These are phyloP conservation scores for Cavia porcellus DNA, from an alignment of 2,113 vertebrate genomes.

Conservation along the genomic window DNA sequence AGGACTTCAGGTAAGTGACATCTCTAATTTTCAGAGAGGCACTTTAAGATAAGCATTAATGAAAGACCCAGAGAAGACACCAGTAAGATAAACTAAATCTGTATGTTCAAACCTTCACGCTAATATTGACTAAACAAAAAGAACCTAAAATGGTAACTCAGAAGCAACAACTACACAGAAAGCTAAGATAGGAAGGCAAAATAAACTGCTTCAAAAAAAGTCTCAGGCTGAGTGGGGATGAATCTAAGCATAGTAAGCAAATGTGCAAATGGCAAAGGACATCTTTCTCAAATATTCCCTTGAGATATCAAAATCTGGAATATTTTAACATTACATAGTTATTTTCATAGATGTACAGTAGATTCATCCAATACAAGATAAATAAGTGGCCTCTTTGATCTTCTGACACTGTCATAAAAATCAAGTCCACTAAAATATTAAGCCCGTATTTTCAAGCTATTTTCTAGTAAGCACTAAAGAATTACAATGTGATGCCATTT, in stretches of 20 bases:
- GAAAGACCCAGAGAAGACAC: not conserved
- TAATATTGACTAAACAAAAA: slow-evolving; percentile 25
- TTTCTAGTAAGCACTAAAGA: slow-evolving; percentile 73
- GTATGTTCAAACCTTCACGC: not conserved
- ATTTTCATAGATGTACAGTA: slow-evolving; percentile 28
- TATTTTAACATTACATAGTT: not conserved
- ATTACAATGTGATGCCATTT: slow-evolving; percentile 81
- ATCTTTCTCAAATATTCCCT: slow-evolving; percentile 46
- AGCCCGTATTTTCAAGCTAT: slow-evolving; percentile 58
- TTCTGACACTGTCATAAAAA: slow-evolving; percentile 56
- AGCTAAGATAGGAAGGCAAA: not conserved
- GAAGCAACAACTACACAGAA: slow-evolving; percentile 12
- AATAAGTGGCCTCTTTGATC: slow-evolving; percentile 22
- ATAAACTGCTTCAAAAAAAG: not conserved
- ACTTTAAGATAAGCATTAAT: not conserved
- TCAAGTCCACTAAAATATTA: slow-evolving; percentile 48
- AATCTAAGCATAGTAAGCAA: slow-evolving; percentile 15
- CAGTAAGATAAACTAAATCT: slow-evolving; percentile 44
- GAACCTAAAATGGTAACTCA: not conserved
- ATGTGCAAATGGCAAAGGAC: slow-evolving; percentile 23
- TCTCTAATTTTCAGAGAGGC: not conserved
- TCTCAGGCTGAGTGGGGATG: not conserved
- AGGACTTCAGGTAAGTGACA: slow-evolving; percentile 2
- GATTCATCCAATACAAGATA: slow-evolving; percentile 36
- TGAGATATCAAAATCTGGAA: slow-evolving; percentile 62